phyloP scores from a whole-genome alignment of 2,888 invertebrate species.

The Cephus pulcher region DNA sequence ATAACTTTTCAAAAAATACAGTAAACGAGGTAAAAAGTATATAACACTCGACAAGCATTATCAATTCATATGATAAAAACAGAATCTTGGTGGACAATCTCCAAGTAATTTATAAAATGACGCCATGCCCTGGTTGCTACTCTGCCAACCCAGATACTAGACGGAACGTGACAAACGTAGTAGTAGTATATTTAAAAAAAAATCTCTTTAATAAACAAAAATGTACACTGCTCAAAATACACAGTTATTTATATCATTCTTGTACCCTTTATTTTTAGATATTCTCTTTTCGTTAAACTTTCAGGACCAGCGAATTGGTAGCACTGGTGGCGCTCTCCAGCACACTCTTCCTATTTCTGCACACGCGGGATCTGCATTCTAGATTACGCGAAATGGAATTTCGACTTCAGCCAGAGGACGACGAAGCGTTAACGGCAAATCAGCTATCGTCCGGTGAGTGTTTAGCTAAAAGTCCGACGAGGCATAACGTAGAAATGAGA shows the following conservation, averaged over 20 bases:
- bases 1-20: not conserved
- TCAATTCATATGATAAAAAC: not conserved
- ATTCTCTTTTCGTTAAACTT: slow-evolving; percentile 43
- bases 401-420: slow-evolving; percentile 74
- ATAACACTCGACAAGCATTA: not conserved
- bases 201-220: too few species aligned
- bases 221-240: not conserved
- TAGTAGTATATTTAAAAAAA: not conserved
- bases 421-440: slow-evolving; percentile 70
- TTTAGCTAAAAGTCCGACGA: not conserved
- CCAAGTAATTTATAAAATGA: slow-evolving; percentile 30
- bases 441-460: slow-evolving; percentile 68
- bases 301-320: slow-evolving; percentile 85
- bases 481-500: not conserved
- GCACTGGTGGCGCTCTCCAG: slow-evolving; percentile 86
- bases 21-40: not conserved
- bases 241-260: not conserved
- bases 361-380: slow-evolving; percentile 85
- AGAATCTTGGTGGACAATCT: not conserved
- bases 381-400: slow-evolving; percentile 85
- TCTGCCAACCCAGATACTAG: slow-evolving; percentile 38
- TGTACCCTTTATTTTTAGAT: not conserved
- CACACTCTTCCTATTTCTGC: slow-evolving; percentile 86
- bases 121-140: slow-evolving; percentile 48
- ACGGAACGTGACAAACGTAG: slow-evolving; percentile 34